A percentile compares a stretch with the other conserved stretches of the same genome.
Evolutionary conservation across 1,140 invertebrate species (phyloP).

Genomic region (Saccostrea echinata): DNA sequence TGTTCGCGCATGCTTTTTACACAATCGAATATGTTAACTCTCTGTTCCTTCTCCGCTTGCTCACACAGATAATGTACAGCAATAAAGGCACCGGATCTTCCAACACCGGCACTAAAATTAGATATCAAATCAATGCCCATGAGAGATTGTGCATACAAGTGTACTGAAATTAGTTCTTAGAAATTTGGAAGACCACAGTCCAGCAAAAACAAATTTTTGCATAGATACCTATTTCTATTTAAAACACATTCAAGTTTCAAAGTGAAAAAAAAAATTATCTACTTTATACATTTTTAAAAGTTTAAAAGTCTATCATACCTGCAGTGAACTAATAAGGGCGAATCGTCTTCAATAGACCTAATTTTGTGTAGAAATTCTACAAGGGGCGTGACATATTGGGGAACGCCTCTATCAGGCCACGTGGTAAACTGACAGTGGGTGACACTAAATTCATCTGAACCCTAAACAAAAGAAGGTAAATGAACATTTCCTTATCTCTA

Average conservation of each 20-base stretch:
- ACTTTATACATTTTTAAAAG: too few species aligned
- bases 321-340: slow-evolving; percentile 91
- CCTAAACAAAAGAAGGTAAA: background rate
- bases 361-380: slow-evolving; percentile 95
- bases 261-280: too few species aligned
- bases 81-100: slow-evolving; percentile 77
- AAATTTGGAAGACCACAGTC: too few species aligned
- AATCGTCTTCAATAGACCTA: slow-evolving; percentile 86
- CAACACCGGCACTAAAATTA: slow-evolving; percentile 75
- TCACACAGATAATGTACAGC: slow-evolving; percentile 74
- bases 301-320: slow-evolving; percentile 56
- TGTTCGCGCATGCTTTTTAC: slow-evolving; percentile 64
- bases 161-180: too few species aligned
- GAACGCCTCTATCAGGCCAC: slow-evolving; percentile 98
- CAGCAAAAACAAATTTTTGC: too few species aligned
- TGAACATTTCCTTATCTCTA: background rate
- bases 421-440: slow-evolving; percentile 98
- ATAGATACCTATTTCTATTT: too few species aligned
- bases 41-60: slow-evolving; percentile 58
- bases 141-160: too few species aligned
- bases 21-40: slow-evolving; percentile 65
- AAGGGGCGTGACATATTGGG: slow-evolving; percentile 96
- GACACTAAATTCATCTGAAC: slow-evolving; percentile 83
- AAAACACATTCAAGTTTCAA: too few species aligned
- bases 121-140: too few species aligned